Conservation (phyloP, 2,113 vertebrate species). For the Egretta garzetta region DNA sequence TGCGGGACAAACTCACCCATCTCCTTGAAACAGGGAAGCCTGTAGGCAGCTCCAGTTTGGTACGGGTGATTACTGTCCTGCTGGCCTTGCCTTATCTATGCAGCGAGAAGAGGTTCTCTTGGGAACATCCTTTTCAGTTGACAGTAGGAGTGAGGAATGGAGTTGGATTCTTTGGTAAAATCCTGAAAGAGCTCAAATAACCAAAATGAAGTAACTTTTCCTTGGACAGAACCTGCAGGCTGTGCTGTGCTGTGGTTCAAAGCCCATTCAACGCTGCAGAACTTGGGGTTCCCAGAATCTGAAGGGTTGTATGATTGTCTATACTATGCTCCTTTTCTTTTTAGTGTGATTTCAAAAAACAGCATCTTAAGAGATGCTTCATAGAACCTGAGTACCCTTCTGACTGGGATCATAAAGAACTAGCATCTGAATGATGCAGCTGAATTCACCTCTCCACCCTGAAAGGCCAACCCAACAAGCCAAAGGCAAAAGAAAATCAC, state of each 20-base stretch:
- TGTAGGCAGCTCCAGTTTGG: too few relatives aligned
- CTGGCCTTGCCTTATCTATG: background rate
- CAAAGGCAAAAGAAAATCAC: background rate
- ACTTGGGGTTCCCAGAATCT: background rate
- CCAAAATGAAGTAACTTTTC: background rate
- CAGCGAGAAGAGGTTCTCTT: background rate
- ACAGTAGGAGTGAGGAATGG: background rate
- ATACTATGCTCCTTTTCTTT: background rate
- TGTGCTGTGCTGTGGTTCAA: background rate
- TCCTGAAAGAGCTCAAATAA: background rate
- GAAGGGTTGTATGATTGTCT: background rate
- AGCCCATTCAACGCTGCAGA: fast-evolving
- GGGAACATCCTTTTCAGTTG: background rate
- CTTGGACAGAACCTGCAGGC: background rate
- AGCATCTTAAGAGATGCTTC: background rate
- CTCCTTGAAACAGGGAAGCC: too few relatives aligned
- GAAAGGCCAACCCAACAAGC: background rate
- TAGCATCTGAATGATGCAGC: background rate
- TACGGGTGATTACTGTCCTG: background rate
- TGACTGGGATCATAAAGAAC: background rate
- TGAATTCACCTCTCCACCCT: background rate
- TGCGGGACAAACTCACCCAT: too few relatives aligned
- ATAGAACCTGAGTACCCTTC: background rate
- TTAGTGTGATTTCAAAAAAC: background rate
- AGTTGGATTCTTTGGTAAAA: background rate